Percentiles rank a stretch among this genome's conserved stretches.
phyloP scores from a whole-genome alignment of 2,113 vertebrate genomes.

The Xenotilapia longispinis region DNA sequence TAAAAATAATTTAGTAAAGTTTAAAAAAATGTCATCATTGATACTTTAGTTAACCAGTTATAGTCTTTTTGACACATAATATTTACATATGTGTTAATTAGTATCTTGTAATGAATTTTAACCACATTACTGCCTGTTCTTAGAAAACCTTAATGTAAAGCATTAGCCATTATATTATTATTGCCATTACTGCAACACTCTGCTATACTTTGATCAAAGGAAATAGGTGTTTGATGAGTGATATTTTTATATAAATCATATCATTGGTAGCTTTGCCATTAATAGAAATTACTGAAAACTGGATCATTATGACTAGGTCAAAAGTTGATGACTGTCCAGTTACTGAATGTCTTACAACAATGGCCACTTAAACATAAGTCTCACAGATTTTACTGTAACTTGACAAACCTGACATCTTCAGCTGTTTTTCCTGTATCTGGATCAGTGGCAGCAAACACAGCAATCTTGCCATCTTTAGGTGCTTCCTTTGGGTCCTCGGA shows the following conservation, averaged over 20 bases:
- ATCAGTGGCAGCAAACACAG: constrained; percentile 74
- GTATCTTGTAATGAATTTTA: background rate
- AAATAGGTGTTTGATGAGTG: background rate
- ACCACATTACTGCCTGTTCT: background rate
- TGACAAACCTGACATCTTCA: constrained; percentile 78
- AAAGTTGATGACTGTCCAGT: background rate
- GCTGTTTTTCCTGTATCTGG: constrained; percentile 79
- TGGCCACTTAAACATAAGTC: background rate
- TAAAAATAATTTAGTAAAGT: background rate
- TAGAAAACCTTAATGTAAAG: background rate
- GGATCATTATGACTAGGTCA: background rate
- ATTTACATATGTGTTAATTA: background rate
- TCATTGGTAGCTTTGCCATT: background rate
- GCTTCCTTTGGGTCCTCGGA: constrained; percentile 53
- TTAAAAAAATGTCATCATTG: background rate
- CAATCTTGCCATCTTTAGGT: constrained; percentile 56
- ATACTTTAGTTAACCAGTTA: background rate
- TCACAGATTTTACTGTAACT: background rate
- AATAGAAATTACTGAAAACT: background rate
- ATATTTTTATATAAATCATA: background rate
- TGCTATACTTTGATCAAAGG: background rate
- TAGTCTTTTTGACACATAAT: background rate
- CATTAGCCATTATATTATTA: background rate
- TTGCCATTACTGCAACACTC: background rate
- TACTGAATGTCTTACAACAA: background rate